A percentile compares a stretch with the other conserved stretches of the same genome.
These are phyloP conservation scores for Ursus arctos DNA, from an alignment of 2,113 vertebrate species.

Conservation along the genomic window DNA sequence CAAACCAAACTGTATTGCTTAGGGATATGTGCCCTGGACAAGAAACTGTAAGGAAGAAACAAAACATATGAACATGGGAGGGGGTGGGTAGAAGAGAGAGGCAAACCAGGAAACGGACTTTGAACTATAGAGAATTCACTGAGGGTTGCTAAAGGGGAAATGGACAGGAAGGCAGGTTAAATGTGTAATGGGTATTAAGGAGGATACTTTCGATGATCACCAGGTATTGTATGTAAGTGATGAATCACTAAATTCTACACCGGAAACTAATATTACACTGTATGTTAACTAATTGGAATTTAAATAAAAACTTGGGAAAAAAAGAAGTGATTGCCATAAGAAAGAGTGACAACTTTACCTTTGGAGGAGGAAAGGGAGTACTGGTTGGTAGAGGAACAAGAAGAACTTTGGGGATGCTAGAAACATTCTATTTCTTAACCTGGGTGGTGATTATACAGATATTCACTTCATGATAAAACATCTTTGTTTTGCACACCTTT, in stretches of 20 bases:
- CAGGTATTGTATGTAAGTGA: not conserved
- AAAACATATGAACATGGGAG: not conserved
- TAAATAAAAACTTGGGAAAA: not conserved
- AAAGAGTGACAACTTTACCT: not conserved
- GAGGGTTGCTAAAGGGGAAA: not conserved
- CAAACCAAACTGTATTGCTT: not conserved
- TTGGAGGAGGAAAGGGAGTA: not conserved
- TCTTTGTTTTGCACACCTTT: constrained; percentile 4
- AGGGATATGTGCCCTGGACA: not conserved
- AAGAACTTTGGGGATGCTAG: not conserved
- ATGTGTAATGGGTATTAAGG: not conserved
- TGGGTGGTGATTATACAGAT: not conserved
- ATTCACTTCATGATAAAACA: not conserved
- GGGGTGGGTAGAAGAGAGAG: not conserved
- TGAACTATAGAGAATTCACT: not conserved
- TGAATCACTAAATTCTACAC: not conserved
- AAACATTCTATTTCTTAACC: not conserved
- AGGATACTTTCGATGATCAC: not conserved
- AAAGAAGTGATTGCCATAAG: not conserved
- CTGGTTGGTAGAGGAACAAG: not conserved
- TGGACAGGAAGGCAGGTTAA: not conserved
- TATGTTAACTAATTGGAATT: not conserved
- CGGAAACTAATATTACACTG: not conserved
- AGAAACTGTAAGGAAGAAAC: constrained; percentile 26
- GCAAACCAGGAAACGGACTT: not conserved